Conservation (phyloP, 2,797 vertebrate genomes). For the Silurus aristotelis region DNA sequence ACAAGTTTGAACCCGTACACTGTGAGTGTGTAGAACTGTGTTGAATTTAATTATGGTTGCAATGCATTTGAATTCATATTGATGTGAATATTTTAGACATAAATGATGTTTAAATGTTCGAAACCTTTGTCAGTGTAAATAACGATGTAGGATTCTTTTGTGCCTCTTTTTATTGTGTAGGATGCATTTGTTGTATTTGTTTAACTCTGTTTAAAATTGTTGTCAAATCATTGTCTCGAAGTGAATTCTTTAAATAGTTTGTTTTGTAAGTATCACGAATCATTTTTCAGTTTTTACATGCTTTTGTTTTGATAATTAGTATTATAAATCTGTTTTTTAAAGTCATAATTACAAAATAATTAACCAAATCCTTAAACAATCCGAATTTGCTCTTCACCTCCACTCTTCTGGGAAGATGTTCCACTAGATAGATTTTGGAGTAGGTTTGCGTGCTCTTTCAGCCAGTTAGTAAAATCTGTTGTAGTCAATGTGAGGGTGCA, state of each 20-base stretch:
- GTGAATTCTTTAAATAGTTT: not conserved
- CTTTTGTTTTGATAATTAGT: not conserved
- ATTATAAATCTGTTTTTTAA: not conserved
- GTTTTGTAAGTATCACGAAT: not conserved
- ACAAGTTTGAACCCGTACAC: not conserved
- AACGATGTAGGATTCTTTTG: not conserved
- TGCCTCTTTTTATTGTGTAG: not conserved
- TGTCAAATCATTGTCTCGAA: not conserved
- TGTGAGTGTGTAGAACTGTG: not conserved
- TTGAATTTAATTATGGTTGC: not conserved
- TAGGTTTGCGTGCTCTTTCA: too few species aligned
- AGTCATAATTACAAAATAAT: not conserved
- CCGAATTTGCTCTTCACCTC: too few species aligned
- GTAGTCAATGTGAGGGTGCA: too few species aligned
- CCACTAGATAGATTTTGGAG: too few species aligned
- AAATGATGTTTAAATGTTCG: not conserved
- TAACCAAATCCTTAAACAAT: too few species aligned
- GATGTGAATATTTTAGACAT: not conserved
- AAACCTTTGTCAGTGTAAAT: not conserved
- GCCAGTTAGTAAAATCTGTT: too few species aligned
- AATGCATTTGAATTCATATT: not conserved
- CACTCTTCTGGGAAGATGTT: too few species aligned
- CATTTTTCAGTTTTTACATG: not conserved
- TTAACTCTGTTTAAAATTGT: not conserved
- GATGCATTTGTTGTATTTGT: not conserved